Evolutionary conservation across 2,797 vertebrate species (phyloP).

Genomic region (Coreius guichenoti): DNA sequence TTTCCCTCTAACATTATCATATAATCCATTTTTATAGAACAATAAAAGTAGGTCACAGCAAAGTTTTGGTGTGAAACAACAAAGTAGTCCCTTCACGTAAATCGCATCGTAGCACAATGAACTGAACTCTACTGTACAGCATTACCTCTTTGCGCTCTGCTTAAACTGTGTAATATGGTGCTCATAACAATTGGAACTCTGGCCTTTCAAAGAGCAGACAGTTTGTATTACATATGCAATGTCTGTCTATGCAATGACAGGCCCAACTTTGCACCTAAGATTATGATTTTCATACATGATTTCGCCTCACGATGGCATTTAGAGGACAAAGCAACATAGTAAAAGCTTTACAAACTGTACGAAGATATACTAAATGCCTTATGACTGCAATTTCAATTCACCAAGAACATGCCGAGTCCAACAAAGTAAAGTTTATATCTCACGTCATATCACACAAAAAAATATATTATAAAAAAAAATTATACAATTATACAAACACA

Average conservation of each 20-base stretch:
- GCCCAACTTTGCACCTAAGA: not conserved
- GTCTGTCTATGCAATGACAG: not conserved
- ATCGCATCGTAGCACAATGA: not conserved
- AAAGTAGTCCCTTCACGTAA: not conserved
- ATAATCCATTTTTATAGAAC: constrained; percentile 23
- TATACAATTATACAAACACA: too few species aligned
- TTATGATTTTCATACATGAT: not conserved
- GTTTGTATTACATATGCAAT: not conserved
- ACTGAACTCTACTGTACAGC: not conserved
- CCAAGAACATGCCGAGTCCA: not conserved
- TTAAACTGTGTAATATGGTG: not conserved
- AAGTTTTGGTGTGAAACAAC: constrained; percentile 22
- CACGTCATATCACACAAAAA: not conserved
- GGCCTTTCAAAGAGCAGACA: not conserved
- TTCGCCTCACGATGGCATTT: not conserved
- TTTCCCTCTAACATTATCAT: constrained; percentile 8
- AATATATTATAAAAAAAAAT: too few species aligned
- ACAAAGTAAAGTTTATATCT: not conserved
- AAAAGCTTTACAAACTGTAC: not conserved
- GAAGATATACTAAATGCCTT: not conserved
- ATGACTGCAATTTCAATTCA: not conserved
- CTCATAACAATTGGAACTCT: not conserved
- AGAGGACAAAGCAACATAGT: not conserved
- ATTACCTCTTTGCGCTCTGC: not conserved
- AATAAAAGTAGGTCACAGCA: constrained; percentile 29